These are phyloP conservation scores for Coelinius sp. DNA, from an alignment of 2,888 invertebrate genomes.

Conservation along the genomic window DNA sequence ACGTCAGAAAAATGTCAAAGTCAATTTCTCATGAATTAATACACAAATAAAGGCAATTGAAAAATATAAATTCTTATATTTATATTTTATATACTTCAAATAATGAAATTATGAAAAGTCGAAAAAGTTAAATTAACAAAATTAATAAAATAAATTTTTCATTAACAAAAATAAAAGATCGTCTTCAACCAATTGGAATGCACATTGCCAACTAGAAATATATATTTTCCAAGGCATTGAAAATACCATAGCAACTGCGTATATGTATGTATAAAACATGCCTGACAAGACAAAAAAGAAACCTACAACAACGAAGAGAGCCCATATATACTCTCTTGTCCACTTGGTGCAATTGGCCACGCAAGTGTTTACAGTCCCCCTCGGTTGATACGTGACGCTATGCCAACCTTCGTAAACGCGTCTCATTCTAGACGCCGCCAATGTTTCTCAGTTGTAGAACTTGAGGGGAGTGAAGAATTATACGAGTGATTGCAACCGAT, in stretches of 20 bases:
- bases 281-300: neutral
- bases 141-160: neutral
- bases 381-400: conserved; percentile 66
- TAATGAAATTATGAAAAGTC: too few relatives aligned
- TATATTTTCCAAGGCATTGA: neutral
- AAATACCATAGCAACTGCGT: neutral
- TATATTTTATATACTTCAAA: too few relatives aligned
- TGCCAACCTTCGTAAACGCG: conserved; percentile 58
- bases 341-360: conserved; percentile 68
- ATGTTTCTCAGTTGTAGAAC: neutral
- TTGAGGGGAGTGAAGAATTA: conserved; percentile 24
- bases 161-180: neutral
- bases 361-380: conserved; percentile 69
- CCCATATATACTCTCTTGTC: conserved; percentile 46
- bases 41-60: neutral
- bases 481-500: neutral
- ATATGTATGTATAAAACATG: neutral
- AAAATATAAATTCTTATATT: neutral
- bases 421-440: conserved; percentile 45
- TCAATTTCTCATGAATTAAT: neutral
- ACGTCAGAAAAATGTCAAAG: neutral
- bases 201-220: neutral
- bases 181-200: neutral
- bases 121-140: neutral
- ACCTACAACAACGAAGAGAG: neutral